Base-by-base conservation (phyloP, 2,797 vertebrate genomes). In the Hafferia zeledoni region DNA sequence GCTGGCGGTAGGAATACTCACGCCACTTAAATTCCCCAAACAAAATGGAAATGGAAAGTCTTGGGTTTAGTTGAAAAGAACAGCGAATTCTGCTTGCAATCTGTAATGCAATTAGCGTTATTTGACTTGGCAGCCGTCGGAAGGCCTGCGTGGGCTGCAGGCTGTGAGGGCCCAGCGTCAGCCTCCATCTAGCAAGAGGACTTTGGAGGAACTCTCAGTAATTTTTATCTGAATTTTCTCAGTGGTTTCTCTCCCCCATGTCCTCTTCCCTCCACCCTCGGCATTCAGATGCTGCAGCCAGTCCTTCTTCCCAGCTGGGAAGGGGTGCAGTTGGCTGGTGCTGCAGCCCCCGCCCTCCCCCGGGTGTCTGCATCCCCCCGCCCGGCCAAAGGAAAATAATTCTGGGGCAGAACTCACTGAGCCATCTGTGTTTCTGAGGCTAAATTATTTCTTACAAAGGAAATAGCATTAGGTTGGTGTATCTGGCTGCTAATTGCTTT, bases 41-140 rank as follows among this genome's bases (percentile, higher is more conserved):
- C 77, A 87, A 96, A 96, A 97, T 97, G 96, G 93, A 96, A 97
- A 91, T 88, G 87, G 85, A 96, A 96, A 97, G 95, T 97, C 97
- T 97, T 96, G 74, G 86, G 96, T 96, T 96, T 92, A 96, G 97
- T 95, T 95, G 97, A 98, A 98, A 94, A 97, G 97, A 97, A 97
- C 97, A 97, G 97, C 90, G 83, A 97, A 97, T 97, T 97, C 97
- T 97, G 97, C 92, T 97, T 75, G 74, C 97, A 97, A 97, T 98
- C 97, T 97, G 97, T 97, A 97, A 97, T 97, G 97, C 97, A 98
- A 98, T 98, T 98, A 97, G 93, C 31, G 81, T 97, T 98, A 98
- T 97, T 98, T 98, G 97, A 97, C 97, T 97, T 98, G 98, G 97
- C 92, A 90, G 87, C 96, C 87, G 92, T 98, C 76, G 19, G 94